A percentile compares a stretch with the other conserved stretches of the same genome.
Evolutionary conservation across 1,140 invertebrate genomes (phyloP).

Genomic region (Ericerus pela): DNA sequence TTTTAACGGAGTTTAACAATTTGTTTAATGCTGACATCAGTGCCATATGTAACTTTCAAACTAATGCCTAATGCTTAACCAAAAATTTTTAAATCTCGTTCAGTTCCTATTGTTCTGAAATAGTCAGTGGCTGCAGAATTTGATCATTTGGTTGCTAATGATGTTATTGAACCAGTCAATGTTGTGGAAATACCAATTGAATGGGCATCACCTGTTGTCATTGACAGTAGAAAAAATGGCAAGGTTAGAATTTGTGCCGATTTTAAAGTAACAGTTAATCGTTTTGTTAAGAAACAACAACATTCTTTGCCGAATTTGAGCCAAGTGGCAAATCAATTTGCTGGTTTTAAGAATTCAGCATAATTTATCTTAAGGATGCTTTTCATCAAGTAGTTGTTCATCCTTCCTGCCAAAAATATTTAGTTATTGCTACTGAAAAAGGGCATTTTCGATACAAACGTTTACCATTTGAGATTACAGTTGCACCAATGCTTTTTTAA

Average conservation of each 20-base stretch:
- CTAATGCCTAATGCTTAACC: conserved; percentile 17
- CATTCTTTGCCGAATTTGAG: conserved; percentile 36
- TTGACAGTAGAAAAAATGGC: conserved; percentile 33
- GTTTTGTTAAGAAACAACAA: conserved; percentile 6
- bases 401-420: conserved; percentile 31
- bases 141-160: conserved; percentile 24
- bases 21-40: neutral
- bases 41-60: neutral
- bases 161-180: conserved; percentile 28
- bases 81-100: conserved; percentile 29
- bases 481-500: conserved; percentile 31
- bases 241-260: conserved; percentile 34
- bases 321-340: conserved; percentile 31
- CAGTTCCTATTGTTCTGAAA: conserved; percentile 31
- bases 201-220: conserved; percentile 37
- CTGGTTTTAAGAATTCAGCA: conserved; percentile 31
- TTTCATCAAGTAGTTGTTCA: conserved; percentile 37
- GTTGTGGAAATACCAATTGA: conserved; percentile 22
- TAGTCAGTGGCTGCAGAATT: conserved; percentile 30
- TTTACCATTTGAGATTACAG: conserved; percentile 30
- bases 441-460: conserved; percentile 28
- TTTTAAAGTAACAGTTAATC: conserved; percentile 34
- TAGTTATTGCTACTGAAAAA: conserved; percentile 31
- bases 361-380: conserved; percentile 35
- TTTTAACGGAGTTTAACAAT: neutral